Evolutionary conservation across 2,888 invertebrate species (phyloP), one percentile per base, ranked within the genome.

Genomic region (Tenthredo livida): DNA sequence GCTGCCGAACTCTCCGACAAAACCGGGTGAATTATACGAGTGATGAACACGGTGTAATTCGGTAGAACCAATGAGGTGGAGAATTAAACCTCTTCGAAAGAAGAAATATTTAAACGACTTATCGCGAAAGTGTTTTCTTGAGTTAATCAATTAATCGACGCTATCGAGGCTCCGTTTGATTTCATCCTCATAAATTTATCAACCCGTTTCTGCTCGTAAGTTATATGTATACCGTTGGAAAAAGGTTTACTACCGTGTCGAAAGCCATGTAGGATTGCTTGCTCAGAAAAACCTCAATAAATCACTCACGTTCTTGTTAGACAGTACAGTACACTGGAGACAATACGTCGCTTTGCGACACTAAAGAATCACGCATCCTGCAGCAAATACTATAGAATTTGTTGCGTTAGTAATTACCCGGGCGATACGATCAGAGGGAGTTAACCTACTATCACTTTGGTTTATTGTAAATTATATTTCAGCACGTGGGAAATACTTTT

Each of bases 361-460:
- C 83, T 80, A 21, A 47, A 67, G 67, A 83, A 67, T 83, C 83
- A 40, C 67, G 67, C 83, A 83, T 83, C 83, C 83, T 83, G 83
- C 70, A 83, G 67, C 50, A 83, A 67, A 83, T 83, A 33, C 67
- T 83, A 83, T 83, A 83, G 83, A 83, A 83, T 83, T 83, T 67
- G 67, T 83, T 70, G 83, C 83, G 83, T 54, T 70, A 50, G 90
- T 90, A 92, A 92, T 92, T 92, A 92, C 88, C 88, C 85, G 61
- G 58, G 83, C 61, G 93, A 93, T 93, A 92, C 87, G 89, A 92
- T 92, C 92, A 89, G 87, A 43, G 84, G 89, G 91, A 92, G 88
- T 92, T 92, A 91, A 92, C 92, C 91, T 92, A 92, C 92, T 92
- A 92, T 92, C 91, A 91, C 92, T 91, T 91, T 90, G 89, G 90